phyloP scores from a whole-genome alignment of 2,888 invertebrate genomes.

The Drosophila peninsularis region DNA sequence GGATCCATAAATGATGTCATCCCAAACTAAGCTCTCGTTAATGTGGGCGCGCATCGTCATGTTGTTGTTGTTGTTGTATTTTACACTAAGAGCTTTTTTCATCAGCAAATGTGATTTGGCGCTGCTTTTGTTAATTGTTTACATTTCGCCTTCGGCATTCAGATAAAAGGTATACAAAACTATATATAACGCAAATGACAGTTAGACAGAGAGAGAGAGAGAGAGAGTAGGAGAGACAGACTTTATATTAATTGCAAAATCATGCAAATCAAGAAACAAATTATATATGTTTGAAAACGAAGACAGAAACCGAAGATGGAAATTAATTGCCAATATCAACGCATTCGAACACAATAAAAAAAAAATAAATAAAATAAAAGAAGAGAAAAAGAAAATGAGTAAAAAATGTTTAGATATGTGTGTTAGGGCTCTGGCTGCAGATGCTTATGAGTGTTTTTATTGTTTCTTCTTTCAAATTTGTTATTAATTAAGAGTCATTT shows the following conservation, averaged over 20 bases:
- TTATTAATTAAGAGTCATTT: slow-evolving; percentile 75
- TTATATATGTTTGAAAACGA: slow-evolving; percentile 44
- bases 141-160: slow-evolving; percentile 75
- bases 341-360: slow-evolving; percentile 60
- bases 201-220: background rate
- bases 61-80: slow-evolving; percentile 15
- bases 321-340: slow-evolving; percentile 77
- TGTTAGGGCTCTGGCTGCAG: slow-evolving; percentile 43
- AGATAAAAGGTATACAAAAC: slow-evolving; percentile 46
- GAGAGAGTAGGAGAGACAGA: background rate
- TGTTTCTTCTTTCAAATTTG: slow-evolving; percentile 57
- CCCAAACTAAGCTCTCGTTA: slow-evolving; percentile 54
- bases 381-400: background rate
- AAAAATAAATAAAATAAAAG: too few species aligned
- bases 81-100: slow-evolving; percentile 69
- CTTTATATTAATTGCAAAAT: slow-evolving; percentile 76
- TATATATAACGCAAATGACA: slow-evolving; percentile 69
- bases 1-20: slow-evolving; percentile 69
- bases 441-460: slow-evolving; percentile 47
- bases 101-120: slow-evolving; percentile 43
- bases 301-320: slow-evolving; percentile 53
- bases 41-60: slow-evolving; percentile 57
- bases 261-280: slow-evolving; percentile 68
- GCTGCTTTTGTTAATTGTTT: slow-evolving; percentile 64
- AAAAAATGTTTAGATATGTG: slow-evolving; percentile 49